Evolutionary conservation across 1,140 invertebrate genomes (phyloP).

Genomic region (Pachypsylla venusta): DNA sequence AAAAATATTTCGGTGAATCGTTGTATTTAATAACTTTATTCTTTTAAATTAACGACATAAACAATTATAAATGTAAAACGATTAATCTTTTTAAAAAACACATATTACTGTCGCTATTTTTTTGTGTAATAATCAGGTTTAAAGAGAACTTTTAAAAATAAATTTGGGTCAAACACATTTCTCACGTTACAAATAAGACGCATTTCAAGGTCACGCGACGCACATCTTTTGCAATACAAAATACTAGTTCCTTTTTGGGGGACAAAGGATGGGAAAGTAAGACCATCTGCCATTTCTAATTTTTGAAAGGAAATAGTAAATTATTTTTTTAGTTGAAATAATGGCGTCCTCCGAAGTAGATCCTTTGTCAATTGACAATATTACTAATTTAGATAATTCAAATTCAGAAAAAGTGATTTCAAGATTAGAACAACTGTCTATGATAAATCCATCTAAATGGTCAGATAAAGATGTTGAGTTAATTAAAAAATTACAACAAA

Average conservation of each 20-base stretch:
- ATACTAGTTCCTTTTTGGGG: neutral
- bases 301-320: neutral
- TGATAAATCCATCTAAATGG: neutral
- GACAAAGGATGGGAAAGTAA: conserved; percentile 4
- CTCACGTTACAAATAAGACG: too few relatives aligned
- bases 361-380: neutral
- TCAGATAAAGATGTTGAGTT: neutral
- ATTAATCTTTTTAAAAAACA: too few relatives aligned
- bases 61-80: too few relatives aligned
- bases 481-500: neutral
- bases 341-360: conserved; percentile 1
- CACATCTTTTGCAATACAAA: neutral
- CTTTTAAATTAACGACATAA: too few relatives aligned
- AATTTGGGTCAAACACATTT: neutral
- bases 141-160: neutral
- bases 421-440: neutral
- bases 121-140: neutral
- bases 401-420: neutral
- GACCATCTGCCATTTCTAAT: neutral
- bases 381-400: neutral
- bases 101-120: neutral
- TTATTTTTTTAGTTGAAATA: neutral
- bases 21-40: too few relatives aligned
- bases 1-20: too few relatives aligned
- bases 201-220: too few relatives aligned